Evolutionary conservation across 2,888 invertebrate species (phyloP).

Genomic region (Ophion slaviceki): DNA sequence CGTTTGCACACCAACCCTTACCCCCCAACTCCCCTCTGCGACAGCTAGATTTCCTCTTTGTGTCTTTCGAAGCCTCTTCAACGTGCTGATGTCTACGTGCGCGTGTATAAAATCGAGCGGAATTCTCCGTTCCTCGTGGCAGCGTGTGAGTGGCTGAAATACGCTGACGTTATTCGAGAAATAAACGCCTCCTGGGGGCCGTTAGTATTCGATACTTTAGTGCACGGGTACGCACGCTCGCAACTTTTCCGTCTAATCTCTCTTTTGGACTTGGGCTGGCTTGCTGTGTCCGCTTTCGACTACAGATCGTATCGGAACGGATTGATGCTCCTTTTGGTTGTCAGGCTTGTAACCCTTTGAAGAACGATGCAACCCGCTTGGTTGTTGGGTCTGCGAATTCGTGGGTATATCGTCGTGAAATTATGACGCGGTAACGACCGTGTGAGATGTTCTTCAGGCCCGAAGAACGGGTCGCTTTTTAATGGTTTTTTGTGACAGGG

Average conservation of each 20-base stretch:
- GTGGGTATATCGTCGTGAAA: too few relatives aligned
- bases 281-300: not conserved
- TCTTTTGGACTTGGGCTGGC: not conserved
- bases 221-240: constrained; percentile 36
- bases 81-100: not conserved
- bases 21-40: not conserved
- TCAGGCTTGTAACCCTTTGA: too few relatives aligned
- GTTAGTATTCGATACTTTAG: constrained; percentile 30
- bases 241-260: constrained; percentile 40
- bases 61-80: not conserved
- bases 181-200: constrained; percentile 36
- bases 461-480: too few relatives aligned
- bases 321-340: not conserved
- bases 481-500: too few relatives aligned
- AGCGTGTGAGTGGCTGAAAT: constrained; percentile 36
- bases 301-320: not conserved
- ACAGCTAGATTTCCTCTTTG: not conserved
- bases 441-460: too few relatives aligned
- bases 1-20: not conserved
- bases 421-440: too few relatives aligned
- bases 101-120: not conserved
- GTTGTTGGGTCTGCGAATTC: too few relatives aligned
- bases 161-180: constrained; percentile 42
- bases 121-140: constrained; percentile 9
- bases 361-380: too few relatives aligned